Evolutionary conservation across 2,888 invertebrate genomes (phyloP).

Genomic region (Apamea epomidion): DNA sequence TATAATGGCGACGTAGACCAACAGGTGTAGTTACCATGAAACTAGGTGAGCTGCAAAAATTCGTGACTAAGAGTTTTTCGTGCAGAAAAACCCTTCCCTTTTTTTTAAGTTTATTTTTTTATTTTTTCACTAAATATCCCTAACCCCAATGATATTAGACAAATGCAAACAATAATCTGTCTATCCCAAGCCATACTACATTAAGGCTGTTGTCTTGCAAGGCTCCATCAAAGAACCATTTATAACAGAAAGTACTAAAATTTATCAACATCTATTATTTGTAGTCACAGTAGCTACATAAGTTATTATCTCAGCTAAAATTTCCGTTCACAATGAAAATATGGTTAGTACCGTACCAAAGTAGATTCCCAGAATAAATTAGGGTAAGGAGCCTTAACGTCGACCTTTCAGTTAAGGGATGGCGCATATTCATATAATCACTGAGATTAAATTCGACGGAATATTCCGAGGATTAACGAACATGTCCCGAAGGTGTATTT

Average conservation of each 20-base stretch:
- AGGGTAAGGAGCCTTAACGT: constrained; percentile 62
- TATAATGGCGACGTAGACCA: background rate
- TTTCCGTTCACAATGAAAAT: constrained; percentile 65
- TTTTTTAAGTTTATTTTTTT: too few species aligned
- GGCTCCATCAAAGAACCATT: background rate
- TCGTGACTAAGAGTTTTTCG: background rate
- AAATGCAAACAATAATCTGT: background rate
- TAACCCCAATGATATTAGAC: background rate
- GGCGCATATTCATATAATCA: constrained; percentile 72
- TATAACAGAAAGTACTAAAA: constrained; percentile 6
- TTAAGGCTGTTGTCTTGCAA: background rate
- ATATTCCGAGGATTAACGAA: constrained; percentile 72
- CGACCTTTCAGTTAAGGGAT: constrained; percentile 67
- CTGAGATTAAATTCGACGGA: constrained; percentile 74
- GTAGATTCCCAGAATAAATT: constrained; percentile 70
- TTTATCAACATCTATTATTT: constrained; percentile 56
- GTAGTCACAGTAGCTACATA: constrained; percentile 28
- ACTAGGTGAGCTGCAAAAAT: too few species aligned
- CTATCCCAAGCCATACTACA: background rate
- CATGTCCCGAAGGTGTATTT: constrained; percentile 66
- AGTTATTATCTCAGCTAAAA: constrained; percentile 58
- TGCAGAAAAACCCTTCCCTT: background rate
- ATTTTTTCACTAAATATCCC: background rate
- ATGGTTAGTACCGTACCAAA: constrained; percentile 60
- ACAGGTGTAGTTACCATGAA: background rate